Percentiles rank a stretch among this genome's conserved stretches.
Evolutionary conservation across 2,113 vertebrate genomes (phyloP).

Genomic region (Microcebus murinus): DNA sequence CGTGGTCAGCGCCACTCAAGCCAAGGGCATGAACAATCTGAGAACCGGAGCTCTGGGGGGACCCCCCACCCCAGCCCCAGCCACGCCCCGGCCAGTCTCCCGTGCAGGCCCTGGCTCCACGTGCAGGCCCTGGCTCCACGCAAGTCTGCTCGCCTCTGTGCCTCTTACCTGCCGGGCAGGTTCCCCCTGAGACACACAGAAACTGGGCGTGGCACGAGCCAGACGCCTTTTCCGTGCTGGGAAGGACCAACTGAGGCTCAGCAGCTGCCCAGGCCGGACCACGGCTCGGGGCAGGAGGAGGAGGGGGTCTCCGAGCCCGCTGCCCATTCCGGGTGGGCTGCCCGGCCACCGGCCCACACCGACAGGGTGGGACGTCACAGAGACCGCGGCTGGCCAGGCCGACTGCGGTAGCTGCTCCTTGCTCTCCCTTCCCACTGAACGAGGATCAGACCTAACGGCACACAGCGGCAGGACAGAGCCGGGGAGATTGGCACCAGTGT

Average conservation of each 20-base stretch:
- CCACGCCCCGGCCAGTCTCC: background rate
- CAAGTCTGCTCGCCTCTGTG: background rate
- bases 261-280: background rate
- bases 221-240: background rate
- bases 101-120: background rate
- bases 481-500: too few species aligned
- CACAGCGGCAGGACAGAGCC: background rate
- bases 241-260: background rate
- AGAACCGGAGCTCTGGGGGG: background rate
- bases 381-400: background rate
- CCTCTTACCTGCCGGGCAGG: background rate
- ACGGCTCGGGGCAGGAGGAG: background rate
- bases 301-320: background rate
- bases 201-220: too few species aligned
- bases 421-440: background rate
- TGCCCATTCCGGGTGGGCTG: too few species aligned
- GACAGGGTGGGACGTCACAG: accelerated
- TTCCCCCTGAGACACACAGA: background rate
- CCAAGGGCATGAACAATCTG: background rate
- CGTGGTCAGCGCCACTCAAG: background rate
- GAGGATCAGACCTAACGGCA: background rate
- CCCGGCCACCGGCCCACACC: too few species aligned
- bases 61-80: background rate
- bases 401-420: background rate
- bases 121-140: background rate